phyloP scores from a whole-genome alignment of 1,140 invertebrate species.

The Palaemon carinicauda region DNA sequence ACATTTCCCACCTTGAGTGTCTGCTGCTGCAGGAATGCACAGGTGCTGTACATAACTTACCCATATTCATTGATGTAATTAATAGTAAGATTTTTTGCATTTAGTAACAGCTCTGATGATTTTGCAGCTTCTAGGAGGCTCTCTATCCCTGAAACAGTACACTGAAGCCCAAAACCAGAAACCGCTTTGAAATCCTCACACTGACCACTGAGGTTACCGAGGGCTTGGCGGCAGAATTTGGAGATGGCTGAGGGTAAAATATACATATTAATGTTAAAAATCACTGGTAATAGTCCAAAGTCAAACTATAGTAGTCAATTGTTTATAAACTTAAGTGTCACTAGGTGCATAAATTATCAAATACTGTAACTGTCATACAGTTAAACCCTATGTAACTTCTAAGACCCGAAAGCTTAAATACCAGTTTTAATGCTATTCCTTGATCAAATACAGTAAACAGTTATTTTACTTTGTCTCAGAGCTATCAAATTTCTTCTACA shows the following conservation, averaged over 20 bases:
- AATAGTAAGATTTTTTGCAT: slow-evolving; percentile 42
- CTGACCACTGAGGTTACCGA: slow-evolving; percentile 74
- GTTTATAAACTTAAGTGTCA: too few species aligned
- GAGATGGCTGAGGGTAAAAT: slow-evolving; percentile 74
- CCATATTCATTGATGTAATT: slow-evolving; percentile 57
- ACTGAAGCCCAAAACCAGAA: slow-evolving; percentile 91
- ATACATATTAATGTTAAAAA: background rate
- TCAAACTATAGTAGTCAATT: background rate
- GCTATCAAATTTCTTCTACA: too few species aligned
- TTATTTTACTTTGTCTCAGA: too few species aligned
- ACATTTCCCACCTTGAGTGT: too few species aligned
- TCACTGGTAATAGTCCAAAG: background rate
- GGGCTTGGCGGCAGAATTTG: slow-evolving; percentile 83
- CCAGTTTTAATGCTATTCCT: too few species aligned
- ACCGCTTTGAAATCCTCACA: slow-evolving; percentile 84
- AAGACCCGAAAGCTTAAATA: too few species aligned
- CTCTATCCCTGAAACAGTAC: slow-evolving; percentile 75
- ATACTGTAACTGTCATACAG: background rate
- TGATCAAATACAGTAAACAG: too few species aligned
- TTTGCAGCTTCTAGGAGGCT: slow-evolving; percentile 65
- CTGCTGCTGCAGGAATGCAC: too few species aligned
- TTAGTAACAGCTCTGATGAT: slow-evolving; percentile 42
- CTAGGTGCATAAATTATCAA: background rate
- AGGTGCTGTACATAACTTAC: slow-evolving; percentile 3
- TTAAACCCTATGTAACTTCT: background rate